phyloP scores from a whole-genome alignment of 2,113 vertebrate genomes.

The Clarias macrocephalus region DNA sequence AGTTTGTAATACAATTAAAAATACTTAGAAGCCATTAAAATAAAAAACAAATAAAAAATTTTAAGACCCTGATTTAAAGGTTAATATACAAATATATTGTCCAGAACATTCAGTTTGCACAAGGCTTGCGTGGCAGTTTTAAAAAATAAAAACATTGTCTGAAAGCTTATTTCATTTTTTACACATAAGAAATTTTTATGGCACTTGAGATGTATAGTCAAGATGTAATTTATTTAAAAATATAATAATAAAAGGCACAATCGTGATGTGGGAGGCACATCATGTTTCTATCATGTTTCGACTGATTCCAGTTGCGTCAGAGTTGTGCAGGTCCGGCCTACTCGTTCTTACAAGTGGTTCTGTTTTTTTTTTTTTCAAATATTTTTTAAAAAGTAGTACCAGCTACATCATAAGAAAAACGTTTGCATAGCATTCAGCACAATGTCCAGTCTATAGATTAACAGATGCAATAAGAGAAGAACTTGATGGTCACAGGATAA shows the following conservation, averaged over 20 bases:
- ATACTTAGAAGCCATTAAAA: slow-evolving; percentile 63
- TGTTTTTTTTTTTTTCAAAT: slow-evolving; percentile 25
- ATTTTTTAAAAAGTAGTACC: slow-evolving; percentile 77
- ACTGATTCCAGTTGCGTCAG: slow-evolving; percentile 68
- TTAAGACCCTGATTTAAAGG: slow-evolving; percentile 72
- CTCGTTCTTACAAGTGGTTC: slow-evolving; percentile 58
- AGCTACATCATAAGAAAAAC: slow-evolving; percentile 74
- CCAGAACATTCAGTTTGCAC: slow-evolving; percentile 69
- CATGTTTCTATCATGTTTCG: slow-evolving; percentile 48
- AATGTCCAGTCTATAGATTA: slow-evolving; percentile 52
- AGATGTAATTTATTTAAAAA: slow-evolving; percentile 32
- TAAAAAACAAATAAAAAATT: slow-evolving; percentile 5
- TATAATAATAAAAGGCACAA: slow-evolving; percentile 61
- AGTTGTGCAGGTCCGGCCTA: slow-evolving; percentile 64
- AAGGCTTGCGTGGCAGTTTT: slow-evolving; percentile 77
- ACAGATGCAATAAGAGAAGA: slow-evolving; percentile 53
- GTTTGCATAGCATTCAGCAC: slow-evolving; percentile 50
- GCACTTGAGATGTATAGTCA: slow-evolving; percentile 61
- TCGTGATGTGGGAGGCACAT: slow-evolving; percentile 57
- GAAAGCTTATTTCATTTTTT: slow-evolving; percentile 71
- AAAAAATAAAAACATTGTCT: slow-evolving; percentile 81
- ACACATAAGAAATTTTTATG: slow-evolving; percentile 49
- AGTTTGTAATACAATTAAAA: slow-evolving; percentile 73
- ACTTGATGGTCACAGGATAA: slow-evolving; percentile 36
- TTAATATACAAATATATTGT: slow-evolving; percentile 55